A percentile compares a stretch with the other conserved stretches of the same genome.
phyloP scores from a whole-genome alignment of 2,797 vertebrate species.

The Odontamblyopus rebecca region DNA sequence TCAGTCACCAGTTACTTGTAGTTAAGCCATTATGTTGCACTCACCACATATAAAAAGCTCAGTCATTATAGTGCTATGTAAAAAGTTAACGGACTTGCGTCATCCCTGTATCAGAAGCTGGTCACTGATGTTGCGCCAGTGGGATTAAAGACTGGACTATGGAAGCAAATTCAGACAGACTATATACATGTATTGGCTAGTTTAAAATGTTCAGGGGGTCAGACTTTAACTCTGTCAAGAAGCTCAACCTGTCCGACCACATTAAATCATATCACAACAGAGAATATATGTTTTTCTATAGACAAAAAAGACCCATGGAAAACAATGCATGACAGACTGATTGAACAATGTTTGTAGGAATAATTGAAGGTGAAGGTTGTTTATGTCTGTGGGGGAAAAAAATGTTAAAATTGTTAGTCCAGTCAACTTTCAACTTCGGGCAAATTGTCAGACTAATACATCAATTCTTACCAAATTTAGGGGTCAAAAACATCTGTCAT shows the following conservation, averaged over 20 bases:
- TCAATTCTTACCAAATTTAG: no score
- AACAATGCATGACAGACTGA: not conserved
- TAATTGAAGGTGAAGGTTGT: no score
- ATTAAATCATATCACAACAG: slow-evolving; percentile 25
- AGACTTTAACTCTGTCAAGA: slow-evolving; percentile 32
- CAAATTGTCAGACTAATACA: no score
- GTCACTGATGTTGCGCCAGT: slow-evolving; percentile 15
- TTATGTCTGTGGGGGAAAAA: no score
- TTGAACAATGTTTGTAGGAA: no score
- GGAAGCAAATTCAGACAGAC: slow-evolving; percentile 26
- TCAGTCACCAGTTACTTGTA: not conserved
- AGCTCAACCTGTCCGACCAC: slow-evolving; percentile 53
- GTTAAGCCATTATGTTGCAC: no score
- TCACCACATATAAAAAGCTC: not conserved
- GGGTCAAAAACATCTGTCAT: not conserved
- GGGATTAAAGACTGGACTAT: slow-evolving; percentile 12
- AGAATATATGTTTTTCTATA: not conserved
- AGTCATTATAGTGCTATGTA: not conserved
- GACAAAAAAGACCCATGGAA: not conserved
- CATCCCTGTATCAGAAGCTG: slow-evolving; percentile 11
- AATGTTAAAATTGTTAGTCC: no score
- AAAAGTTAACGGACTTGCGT: not conserved
- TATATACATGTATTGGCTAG: slow-evolving; percentile 42
- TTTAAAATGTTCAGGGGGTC: slow-evolving; percentile 1
- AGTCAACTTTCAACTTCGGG: no score